Conservation (phyloP, 2,888 invertebrate species). For the Chorisops tibialis region DNA sequence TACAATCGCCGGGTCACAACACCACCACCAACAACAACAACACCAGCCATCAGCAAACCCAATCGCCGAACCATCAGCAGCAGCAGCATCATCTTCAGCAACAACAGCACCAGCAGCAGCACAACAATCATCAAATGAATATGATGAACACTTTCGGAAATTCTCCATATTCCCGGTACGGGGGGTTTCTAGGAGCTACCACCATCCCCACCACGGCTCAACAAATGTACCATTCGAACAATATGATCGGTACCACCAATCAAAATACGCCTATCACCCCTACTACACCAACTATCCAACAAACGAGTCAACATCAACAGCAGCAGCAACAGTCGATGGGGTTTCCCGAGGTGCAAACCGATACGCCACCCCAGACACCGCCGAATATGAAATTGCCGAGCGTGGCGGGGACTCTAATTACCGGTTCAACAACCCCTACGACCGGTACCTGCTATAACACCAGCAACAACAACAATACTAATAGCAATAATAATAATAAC, state of each 20-base stretch:
- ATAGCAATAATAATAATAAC: constrained; percentile 27
- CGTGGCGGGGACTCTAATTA: constrained; percentile 68
- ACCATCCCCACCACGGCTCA: constrained; percentile 34
- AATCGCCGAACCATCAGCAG: constrained; percentile 41
- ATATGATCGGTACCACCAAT: constrained; percentile 38
- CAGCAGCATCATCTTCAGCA: constrained; percentile 50
- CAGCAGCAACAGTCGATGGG: constrained; percentile 58
- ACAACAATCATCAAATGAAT: constrained; percentile 38
- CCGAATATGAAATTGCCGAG: constrained; percentile 89
- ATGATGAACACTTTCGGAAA: constrained; percentile 54
- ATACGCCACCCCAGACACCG: constrained; percentile 91
- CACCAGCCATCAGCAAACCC: constrained; percentile 25
- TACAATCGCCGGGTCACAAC: background rate
- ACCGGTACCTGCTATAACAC: constrained; percentile 54
- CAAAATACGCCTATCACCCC: constrained; percentile 47
- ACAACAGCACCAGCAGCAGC: constrained; percentile 37
- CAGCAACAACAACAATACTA: constrained; percentile 38
- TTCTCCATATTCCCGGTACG: constrained; percentile 62
- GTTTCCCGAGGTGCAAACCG: constrained; percentile 80
- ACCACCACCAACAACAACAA: constrained; percentile 44
- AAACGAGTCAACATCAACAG: constrained; percentile 39
- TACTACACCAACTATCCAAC: constrained; percentile 39
- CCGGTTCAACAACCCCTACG: constrained; percentile 59
- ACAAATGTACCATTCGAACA: constrained; percentile 45
- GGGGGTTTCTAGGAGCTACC: constrained; percentile 63